Conservation (phyloP, 2,888 invertebrate species). For the Dryobotodes eremita region DNA sequence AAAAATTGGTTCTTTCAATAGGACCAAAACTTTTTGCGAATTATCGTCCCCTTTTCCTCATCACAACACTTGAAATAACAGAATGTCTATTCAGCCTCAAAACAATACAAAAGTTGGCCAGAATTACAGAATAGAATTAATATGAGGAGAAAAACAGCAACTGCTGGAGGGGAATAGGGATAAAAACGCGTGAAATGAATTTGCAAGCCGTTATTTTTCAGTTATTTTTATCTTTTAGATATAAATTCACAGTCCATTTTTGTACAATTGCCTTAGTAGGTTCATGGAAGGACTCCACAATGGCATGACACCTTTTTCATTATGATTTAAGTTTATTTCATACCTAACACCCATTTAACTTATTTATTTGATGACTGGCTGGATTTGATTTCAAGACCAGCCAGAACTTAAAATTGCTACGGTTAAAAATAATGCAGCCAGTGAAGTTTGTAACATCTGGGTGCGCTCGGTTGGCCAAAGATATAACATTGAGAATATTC, state of each 20-base stretch:
- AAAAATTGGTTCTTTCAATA: conserved; percentile 14
- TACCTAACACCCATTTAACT: background rate
- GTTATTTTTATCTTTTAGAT: conserved; percentile 13
- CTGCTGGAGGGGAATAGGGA: conserved; percentile 20
- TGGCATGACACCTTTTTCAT: background rate
- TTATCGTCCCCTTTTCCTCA: conserved; percentile 6
- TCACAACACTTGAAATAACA: conserved; percentile 31
- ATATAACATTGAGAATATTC: background rate
- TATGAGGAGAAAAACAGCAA: conserved; percentile 17
- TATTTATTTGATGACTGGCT: too few relatives aligned
- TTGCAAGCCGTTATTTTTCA: conserved; percentile 26
- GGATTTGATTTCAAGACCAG: background rate
- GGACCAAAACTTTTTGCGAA: background rate
- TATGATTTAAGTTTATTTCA: background rate
- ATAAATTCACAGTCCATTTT: conserved; percentile 13
- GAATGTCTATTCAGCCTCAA: conserved; percentile 23
- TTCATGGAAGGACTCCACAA: too few relatives aligned
- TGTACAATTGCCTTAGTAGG: background rate
- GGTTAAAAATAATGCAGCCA: background rate
- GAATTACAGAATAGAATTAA: conserved; percentile 34
- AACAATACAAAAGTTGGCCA: conserved; percentile 4
- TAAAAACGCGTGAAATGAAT: conserved; percentile 33
- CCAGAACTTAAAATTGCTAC: background rate
- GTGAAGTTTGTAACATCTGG: conserved; percentile 33
- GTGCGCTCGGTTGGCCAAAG: background rate